Base-by-base conservation (phyloP, 2,797 vertebrate species). In the Furcifer pardalis region DNA sequence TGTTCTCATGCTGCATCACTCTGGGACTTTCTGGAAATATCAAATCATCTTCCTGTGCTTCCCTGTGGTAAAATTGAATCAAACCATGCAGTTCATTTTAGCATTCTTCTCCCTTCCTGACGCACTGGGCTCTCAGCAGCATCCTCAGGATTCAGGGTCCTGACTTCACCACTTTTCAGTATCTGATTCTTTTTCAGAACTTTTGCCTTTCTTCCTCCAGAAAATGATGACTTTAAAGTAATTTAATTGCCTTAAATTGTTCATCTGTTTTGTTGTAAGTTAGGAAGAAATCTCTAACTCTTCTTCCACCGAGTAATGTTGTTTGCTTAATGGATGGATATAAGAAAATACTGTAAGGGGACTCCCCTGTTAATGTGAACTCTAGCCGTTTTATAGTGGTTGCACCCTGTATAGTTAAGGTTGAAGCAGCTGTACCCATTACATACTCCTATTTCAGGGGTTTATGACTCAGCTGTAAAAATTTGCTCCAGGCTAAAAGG, bases 401-500 rank as follows among this genome's bases (percentile, higher is more conserved):
- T 93, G 91, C 92, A 93, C 95, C 89, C 91, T 46, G 88, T 92
- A 91, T 85, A 94, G 94, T 93, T 95, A 94, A 92, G 92, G 86
- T 91, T 95, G 94, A 81, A 96, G 92, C 95, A 96, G 95, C 95
- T 96, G 95, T 95, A 96, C 95, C 94, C 91, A 95, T 95, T 96
- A 96, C 95, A 93, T 95, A 95, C 94, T 95, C 92, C 93, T 94
- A 92, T 96, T 96, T 94, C 93, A 94, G 92, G 87, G 94, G 93
- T 96, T 96, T 96, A 96, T 96, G 95, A 96, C 95, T 91, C 88
- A 93, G 93, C 92, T 95, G 94, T 96, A 96, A 96, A 96, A 95
- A 93, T 90, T 89, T 91, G 94, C 95, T 94, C 80, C 72, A 90
- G 95, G 95, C 95, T 93, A 94, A 94, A 94, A 90, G 91, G 93